phyloP scores from a whole-genome alignment of 35 echinoderm and acorn worm species.

The Acanthaster planci region DNA sequence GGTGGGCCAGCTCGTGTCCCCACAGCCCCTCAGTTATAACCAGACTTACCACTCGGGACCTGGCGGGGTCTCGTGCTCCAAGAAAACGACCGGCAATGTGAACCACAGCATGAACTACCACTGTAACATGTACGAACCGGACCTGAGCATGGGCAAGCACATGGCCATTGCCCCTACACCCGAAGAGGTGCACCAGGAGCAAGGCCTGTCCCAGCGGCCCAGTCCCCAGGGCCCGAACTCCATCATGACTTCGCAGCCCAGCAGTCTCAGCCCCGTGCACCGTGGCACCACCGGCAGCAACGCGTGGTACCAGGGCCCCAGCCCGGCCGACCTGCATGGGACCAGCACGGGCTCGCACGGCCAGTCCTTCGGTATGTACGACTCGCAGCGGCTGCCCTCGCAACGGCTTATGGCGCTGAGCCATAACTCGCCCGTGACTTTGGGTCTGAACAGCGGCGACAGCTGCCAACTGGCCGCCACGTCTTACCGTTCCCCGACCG shows the following conservation, averaged over 20 bases:
- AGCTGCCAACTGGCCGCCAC: constrained; percentile 71
- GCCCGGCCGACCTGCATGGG: constrained; percentile 9
- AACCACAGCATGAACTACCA: constrained; percentile 72
- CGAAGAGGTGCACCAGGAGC: constrained; percentile 86
- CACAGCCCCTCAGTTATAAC: constrained; percentile 83
- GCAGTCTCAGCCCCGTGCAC: constrained; percentile 67
- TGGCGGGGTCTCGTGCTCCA: constrained; percentile 56
- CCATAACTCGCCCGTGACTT: constrained; percentile 62
- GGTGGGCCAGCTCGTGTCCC: constrained; percentile 65
- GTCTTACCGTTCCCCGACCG: constrained; percentile 68
- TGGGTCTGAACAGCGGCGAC: constrained; percentile 54
- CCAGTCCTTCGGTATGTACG: constrained; percentile 81
- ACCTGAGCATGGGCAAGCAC: constrained; percentile 82
- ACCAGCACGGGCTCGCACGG: constrained; percentile 35
- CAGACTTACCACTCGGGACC: constrained; percentile 54
- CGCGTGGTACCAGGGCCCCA: constrained; percentile 66
- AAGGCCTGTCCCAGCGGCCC: constrained; percentile 67
- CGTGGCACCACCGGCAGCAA: constrained; percentile 35
- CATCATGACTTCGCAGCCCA: constrained; percentile 64
- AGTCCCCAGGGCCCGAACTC: constrained; percentile 81
- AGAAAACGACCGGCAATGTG: constrained; percentile 30
- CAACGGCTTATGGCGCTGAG: constrained; percentile 45
- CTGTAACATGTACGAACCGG: constrained; percentile 62
- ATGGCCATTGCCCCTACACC: constrained; percentile 97
- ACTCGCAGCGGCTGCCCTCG: constrained; percentile 61